Base-by-base conservation (phyloP, 2,113 vertebrate species). In the Protomyctophum bolini region DNA sequence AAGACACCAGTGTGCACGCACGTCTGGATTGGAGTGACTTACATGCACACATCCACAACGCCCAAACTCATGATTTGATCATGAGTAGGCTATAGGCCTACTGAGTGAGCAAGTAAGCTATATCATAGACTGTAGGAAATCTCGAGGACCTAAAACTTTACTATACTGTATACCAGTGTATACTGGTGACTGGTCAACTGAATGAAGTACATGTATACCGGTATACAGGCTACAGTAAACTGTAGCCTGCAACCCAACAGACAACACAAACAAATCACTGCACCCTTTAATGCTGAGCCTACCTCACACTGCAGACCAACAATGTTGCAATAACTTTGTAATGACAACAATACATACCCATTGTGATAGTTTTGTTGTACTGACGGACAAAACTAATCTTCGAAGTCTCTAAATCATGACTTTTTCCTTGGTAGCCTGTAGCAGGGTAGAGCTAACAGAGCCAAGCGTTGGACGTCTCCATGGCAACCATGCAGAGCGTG, bases 331-430 rank as follows among this genome's bases (percentile, higher is more conserved):
- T 46, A 2, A 1, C 66, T 0, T 8, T 49, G 3, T 45, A 41
- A 64, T 46, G 10, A 21, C 6, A 48, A 52, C 0, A 50, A 60
- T 59, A 90, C 89, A 11, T 85, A 91, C 90, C 88, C 86, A 90
- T 88, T 60, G 6, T 68, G 10, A 6, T 10, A 5, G 15, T 55
- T 10, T 47, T 51, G 10, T 41, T 2, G 21, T 4, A 51, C 7
- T 6, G 7, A 63, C 14, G 46, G 15, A 41, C 6, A 1, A 66
- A 28, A 66, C 47, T 58, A 54, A 21, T 0, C 45, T 10, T 6
- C 9, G 15, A 58, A 60, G 15, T 6, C 46, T 9, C 41, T 10
- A 15, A 21, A 11, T 10, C 15, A n/a, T 14, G 54, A 8, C 28
- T 45, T 58, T 51, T 15, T 6, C 48, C 59, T 0, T 10, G 7